Evolutionary conservation across 2,113 vertebrate species (phyloP).

Genomic region (Solea solea): DNA sequence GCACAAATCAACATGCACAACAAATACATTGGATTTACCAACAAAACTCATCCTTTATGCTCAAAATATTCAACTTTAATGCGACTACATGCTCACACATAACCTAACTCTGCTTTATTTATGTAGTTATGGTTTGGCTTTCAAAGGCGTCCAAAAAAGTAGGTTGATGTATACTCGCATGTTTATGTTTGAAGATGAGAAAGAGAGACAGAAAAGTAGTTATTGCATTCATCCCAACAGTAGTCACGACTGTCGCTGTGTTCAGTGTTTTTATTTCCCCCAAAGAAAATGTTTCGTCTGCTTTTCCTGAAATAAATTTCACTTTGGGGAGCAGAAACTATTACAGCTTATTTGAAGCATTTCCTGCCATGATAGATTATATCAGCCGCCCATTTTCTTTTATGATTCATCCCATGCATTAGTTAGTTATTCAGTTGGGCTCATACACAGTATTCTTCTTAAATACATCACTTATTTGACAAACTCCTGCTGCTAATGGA

Average conservation of each 20-base stretch:
- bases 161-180: not conserved
- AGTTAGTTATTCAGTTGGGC: not conserved
- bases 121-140: too few relatives aligned
- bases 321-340: not conserved
- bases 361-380: conserved; percentile 17
- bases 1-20: too few relatives aligned
- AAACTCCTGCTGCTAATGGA: conserved; percentile 13
- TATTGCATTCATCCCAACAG: not conserved
- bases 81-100: too few relatives aligned
- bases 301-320: conserved; percentile 6
- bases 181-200: conserved; percentile 5
- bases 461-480: not conserved
- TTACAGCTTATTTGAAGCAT: not conserved
- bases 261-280: not conserved
- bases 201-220: too few relatives aligned
- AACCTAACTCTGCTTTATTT: too few relatives aligned
- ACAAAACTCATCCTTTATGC: too few relatives aligned
- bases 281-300: conserved; percentile 19
- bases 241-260: not conserved
- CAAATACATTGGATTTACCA: too few relatives aligned
- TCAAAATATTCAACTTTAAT: too few relatives aligned
- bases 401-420: conserved; percentile 1
- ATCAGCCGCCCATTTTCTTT: not conserved
- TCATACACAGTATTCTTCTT: not conserved
- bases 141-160: too few relatives aligned